Evolutionary conservation across 1,140 invertebrate species (phyloP).

Genomic region (Drosophila serrata): DNA sequence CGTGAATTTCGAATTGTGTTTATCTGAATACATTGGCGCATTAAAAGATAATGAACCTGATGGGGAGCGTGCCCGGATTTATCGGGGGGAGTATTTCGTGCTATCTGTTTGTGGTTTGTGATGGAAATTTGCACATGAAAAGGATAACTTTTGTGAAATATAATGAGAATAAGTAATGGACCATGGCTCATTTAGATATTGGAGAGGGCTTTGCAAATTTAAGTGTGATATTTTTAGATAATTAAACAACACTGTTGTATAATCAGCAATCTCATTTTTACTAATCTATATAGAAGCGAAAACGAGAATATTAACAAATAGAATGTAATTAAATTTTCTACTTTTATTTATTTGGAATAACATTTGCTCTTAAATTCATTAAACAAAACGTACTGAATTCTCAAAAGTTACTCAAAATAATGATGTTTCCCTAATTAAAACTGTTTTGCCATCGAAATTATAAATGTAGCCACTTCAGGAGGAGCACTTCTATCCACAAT

Average conservation of each 20-base stretch:
- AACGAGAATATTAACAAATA: no score
- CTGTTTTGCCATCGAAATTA: background rate
- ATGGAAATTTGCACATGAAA: conserved; percentile 65
- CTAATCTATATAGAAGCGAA: no score
- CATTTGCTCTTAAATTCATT: background rate
- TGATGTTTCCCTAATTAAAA: background rate
- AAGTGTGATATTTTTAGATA: conserved; percentile 2
- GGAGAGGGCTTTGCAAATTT: background rate
- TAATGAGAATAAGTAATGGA: conserved; percentile 45
- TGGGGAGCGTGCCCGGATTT: conserved; percentile 20
- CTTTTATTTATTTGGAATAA: no score
- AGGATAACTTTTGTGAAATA: conserved; percentile 41
- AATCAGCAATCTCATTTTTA: background rate
- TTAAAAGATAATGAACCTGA: conserved; percentile 74
- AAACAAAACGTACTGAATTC: background rate
- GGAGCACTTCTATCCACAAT: conserved; percentile 27
- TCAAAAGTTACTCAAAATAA: no score
- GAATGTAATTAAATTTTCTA: no score
- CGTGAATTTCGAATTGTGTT: conserved; percentile 76
- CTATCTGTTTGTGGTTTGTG: conserved; percentile 4
- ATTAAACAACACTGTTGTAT: background rate
- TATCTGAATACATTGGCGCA: conserved; percentile 63
- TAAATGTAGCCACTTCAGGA: conserved; percentile 17
- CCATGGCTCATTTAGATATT: conserved; percentile 2
- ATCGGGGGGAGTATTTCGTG: conserved; percentile 1